phyloP scores from a whole-genome alignment of 2,113 vertebrate genomes.

The Oxyruncus cristatus region DNA sequence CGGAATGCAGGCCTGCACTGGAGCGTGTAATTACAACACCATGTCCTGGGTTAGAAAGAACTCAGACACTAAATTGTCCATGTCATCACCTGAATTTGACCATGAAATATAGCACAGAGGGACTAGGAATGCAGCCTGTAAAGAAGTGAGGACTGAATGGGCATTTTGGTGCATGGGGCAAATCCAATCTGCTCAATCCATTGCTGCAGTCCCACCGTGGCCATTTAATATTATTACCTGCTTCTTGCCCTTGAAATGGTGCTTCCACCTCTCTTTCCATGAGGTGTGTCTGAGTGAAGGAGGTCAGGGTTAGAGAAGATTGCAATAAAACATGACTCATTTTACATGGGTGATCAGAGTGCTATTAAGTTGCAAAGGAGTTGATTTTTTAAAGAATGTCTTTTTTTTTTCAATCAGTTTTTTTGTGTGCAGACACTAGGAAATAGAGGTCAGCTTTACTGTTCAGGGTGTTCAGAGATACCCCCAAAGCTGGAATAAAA shows the following conservation, averaged over 20 bases:
- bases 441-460: neutral
- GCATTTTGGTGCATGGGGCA: constrained; percentile 69
- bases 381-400: constrained; percentile 44
- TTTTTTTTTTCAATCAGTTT: neutral
- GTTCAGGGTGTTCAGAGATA: neutral
- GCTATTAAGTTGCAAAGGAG: constrained; percentile 52
- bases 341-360: constrained; percentile 60
- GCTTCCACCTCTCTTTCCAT: constrained; percentile 73
- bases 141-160: constrained; percentile 59
- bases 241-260: constrained; percentile 76
- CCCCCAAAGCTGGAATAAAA: constrained; percentile 29
- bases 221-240: constrained; percentile 85
- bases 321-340: constrained; percentile 59
- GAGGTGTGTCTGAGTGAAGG: constrained; percentile 58
- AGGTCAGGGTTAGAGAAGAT: constrained; percentile 61
- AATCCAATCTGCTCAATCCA: constrained; percentile 81
- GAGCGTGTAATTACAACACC: constrained; percentile 88
- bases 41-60: constrained; percentile 83
- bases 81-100: constrained; percentile 85
- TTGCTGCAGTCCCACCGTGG: constrained; percentile 77
- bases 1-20: constrained; percentile 72
- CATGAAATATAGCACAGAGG: constrained; percentile 80
- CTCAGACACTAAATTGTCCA: constrained; percentile 89
- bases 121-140: constrained; percentile 76
- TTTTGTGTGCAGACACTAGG: neutral